A percentile compares a stretch with the other conserved stretches of the same genome.
Conservation (phyloP, 1,140 invertebrate species). For the Heliothis virescens region DNA sequence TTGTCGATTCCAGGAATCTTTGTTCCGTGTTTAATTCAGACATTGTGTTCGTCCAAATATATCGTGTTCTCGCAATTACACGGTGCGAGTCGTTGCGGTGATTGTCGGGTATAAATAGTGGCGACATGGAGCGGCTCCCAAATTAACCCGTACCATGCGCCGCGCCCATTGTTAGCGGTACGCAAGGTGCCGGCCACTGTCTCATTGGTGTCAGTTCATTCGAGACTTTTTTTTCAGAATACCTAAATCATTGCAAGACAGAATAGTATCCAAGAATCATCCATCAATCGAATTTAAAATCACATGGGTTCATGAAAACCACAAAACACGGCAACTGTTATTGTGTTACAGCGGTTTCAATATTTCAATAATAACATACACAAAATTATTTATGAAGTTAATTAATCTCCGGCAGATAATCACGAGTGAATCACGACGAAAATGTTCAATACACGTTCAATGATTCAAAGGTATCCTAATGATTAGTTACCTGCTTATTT, state of each 20-base stretch:
- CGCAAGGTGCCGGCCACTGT: neutral
- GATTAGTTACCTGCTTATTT: slow-evolving; percentile 22
- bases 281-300: too few relatives aligned
- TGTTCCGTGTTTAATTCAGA: neutral
- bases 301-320: too few relatives aligned
- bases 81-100: neutral
- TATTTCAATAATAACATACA: neutral
- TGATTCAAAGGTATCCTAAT: slow-evolving; percentile 36
- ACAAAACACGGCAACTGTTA: too few relatives aligned
- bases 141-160: slow-evolving; percentile 32
- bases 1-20: neutral
- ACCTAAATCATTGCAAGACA: too few relatives aligned
- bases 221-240: too few relatives aligned
- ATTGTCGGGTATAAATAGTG: slow-evolving; percentile 13
- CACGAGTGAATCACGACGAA: slow-evolving; percentile 8
- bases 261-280: too few relatives aligned
- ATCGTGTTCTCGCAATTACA: slow-evolving; percentile 31
- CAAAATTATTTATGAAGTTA: neutral
- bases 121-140: slow-evolving; percentile 22
- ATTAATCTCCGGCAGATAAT: slow-evolving; percentile 10
- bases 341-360: too few relatives aligned
- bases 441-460: slow-evolving; percentile 29
- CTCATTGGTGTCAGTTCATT: too few relatives aligned
- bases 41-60: slow-evolving; percentile 9
- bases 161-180: slow-evolving; percentile 1